Evolutionary conservation across 2,888 invertebrate species (phyloP), one percentile per base, ranked within the genome.

Genomic region (Neoscelio sp.): DNA sequence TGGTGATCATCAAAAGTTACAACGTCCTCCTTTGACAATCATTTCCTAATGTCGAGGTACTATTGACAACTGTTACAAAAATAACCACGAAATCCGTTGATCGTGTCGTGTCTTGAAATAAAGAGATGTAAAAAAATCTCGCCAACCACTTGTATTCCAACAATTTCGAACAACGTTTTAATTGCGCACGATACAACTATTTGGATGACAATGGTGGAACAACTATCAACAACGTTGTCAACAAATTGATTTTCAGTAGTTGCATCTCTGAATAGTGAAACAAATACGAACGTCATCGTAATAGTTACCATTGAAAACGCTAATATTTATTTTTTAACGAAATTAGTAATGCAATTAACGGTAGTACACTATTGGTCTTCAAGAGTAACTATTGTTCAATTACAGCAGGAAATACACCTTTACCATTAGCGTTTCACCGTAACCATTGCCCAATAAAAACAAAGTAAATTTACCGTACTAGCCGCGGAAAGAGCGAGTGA

Each of bases 21-120:
- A 73, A 40, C 44, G 44, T 44, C 54, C 42, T 64, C 64, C 42
- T 50, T 7, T 52, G 30, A 33, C 46, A n/a, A 20, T 35, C 13
- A 23, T 68, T 46, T 28, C 13, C 10, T 54, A 42, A 4, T 20
- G 20, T 54, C 10, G 23, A 56, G 26, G 42, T 40, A 56, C 64
- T 58, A 64, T 46, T 58, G 64, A 70, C 46, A 48, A 56, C 48
- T 70, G 40, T 58, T 38, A 46, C 40, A 38, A 76, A 67, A 75
- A 67, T 65, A 74, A 33, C 30, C 26, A 54, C 35, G 13, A 15
- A 15, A 48, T n/a, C 17, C 2, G 2, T n/a, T 26, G 2, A 48
- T 48, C 10, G 10, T 13, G 6, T 48, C n/a, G n/a, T n/a, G n/a
- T n/a, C n/a, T n/a, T n/a, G n/a, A n/a, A n/a, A n/a, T n/a, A n/a